phyloP scores from a whole-genome alignment of 2,113 vertebrate genomes.

The Chionis minor region DNA sequence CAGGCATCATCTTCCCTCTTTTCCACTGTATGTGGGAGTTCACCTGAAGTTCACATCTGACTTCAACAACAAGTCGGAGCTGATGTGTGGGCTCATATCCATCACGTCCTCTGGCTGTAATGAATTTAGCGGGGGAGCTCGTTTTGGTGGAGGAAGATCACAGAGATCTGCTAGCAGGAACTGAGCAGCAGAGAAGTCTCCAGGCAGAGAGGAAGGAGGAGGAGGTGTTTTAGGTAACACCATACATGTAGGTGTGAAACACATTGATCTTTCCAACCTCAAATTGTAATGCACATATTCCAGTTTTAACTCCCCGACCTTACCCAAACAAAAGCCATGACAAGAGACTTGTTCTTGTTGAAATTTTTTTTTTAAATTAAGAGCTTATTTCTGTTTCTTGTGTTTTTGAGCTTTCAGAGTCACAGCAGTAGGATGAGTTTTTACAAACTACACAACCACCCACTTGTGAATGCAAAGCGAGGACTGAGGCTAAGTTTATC shows the following conservation, averaged over 20 bases:
- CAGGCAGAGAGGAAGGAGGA: conserved; percentile 56
- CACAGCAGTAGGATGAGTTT: not conserved
- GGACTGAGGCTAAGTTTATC: not conserved
- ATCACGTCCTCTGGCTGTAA: not conserved
- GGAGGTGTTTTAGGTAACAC: conserved; percentile 57
- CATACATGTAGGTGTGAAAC: conserved; percentile 4
- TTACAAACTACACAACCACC: not conserved
- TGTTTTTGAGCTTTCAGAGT: not conserved
- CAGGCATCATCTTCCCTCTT: not conserved
- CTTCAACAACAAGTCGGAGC: not conserved
- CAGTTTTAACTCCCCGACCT: not conserved
- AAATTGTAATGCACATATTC: not conserved
- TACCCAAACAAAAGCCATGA: not conserved
- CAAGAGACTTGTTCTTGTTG: not conserved
- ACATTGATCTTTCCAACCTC: not conserved
- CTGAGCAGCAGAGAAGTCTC: conserved; percentile 53
- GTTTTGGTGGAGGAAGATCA: conserved; percentile 56
- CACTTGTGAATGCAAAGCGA: not conserved
- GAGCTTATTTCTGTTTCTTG: not conserved
- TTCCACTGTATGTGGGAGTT: not conserved
- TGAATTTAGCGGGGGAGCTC: conserved; percentile 27
- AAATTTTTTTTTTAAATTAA: not conserved
- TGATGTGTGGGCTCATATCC: conserved; percentile 35
- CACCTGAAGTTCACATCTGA: conserved; percentile 34
- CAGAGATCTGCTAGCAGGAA: conserved; percentile 33